Evolutionary conservation across 2,113 vertebrate genomes (phyloP), one percentile per base, ranked within the genome.

Genomic region (Patagioenas fasciata): DNA sequence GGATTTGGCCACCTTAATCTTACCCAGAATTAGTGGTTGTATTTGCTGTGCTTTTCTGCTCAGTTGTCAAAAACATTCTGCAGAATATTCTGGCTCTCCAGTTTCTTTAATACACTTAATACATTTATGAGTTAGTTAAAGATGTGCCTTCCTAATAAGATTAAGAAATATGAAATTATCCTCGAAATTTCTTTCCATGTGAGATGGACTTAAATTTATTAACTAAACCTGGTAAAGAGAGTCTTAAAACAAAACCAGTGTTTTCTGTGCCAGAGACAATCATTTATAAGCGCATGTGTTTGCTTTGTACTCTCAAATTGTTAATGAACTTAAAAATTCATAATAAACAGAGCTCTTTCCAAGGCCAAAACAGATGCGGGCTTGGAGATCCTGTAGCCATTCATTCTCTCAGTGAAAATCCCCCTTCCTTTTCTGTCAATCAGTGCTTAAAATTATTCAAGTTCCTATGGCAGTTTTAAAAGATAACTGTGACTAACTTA

Each of bases 101-200:
- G 2, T 93, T 97, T 88, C 81, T 86, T 95, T 91, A 94, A 56
- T 56, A 62, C 40, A 13, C 50, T 94, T 62, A 83, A 95, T 78
- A 67, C 26, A 9, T 94, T 96, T 87, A 75, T 75, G 56, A 93
- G 87, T 88, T 93, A 94, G 88, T 97, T 83, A 85, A 96, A 96
- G 66, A 53, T 77, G 40, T 36, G n/a, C 60, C 79, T 94, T 93
- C 65, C 25, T 86, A 79, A 93, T 89, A 87, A 91, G 81, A 88
- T 96, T 96, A 95, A 91, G 92, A 90, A 97, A 88, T 72, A 64
- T 25, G 4, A 95, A 93, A 89, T 78, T 91, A 78, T 93, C 94
- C 93, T 94, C 84, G 89, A 89, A 96, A 92, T 93, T 88, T 91
- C 95, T 91, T 48, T 93, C 3, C 0, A 13, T 28, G 42, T 15